Evolutionary conservation across 2,797 vertebrate genomes (phyloP).

Genomic region (Lutjanus campechanus): DNA sequence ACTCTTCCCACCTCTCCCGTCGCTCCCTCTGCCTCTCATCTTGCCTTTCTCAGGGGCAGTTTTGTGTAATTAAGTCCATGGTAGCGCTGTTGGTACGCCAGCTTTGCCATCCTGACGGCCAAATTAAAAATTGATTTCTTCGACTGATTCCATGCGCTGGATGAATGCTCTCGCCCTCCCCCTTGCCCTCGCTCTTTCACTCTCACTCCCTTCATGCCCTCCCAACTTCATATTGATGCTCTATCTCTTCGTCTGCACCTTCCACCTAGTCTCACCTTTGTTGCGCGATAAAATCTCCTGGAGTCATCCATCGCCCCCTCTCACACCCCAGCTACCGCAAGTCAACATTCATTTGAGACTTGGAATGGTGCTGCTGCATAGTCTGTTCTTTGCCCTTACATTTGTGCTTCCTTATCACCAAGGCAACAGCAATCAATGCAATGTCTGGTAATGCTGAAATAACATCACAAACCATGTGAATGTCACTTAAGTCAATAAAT

Average conservation of each 20-base stretch:
- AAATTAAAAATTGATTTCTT: constrained; percentile 90
- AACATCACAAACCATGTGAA: neutral
- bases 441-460: neutral
- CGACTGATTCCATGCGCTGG: constrained; percentile 71
- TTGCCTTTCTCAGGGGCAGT: constrained; percentile 64
- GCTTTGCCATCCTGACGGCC: constrained; percentile 77
- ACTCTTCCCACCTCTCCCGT: constrained; percentile 47
- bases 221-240: constrained; percentile 53
- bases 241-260: constrained; percentile 42
- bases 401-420: constrained; percentile 2
- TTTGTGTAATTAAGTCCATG: constrained; percentile 83
- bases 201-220: constrained; percentile 37
- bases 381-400: constrained; percentile 1
- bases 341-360: constrained; percentile 31
- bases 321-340: constrained; percentile 4
- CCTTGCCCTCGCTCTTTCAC: constrained; percentile 38
- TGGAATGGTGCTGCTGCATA: constrained; percentile 5
- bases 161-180: constrained; percentile 64
- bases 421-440: neutral
- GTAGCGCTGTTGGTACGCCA: constrained; percentile 66
- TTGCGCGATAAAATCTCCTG: constrained; percentile 40
- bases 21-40: constrained; percentile 50
- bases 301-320: neutral
- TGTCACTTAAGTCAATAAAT: neutral
- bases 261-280: constrained; percentile 52